Conservation (phyloP, 2,113 vertebrate genomes). For the Lucifuga dentata region DNA sequence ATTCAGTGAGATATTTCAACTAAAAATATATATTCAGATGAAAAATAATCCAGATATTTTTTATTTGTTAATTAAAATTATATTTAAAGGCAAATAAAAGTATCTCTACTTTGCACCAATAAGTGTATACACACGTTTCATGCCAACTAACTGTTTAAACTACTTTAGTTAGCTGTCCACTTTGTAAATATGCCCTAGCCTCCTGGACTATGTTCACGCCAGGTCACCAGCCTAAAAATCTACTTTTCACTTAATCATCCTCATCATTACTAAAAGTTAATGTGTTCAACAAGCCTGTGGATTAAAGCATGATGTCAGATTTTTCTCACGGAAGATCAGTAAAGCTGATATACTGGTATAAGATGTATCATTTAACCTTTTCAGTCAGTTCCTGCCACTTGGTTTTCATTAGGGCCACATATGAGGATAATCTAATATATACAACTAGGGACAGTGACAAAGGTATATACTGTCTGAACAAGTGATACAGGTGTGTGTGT, state of each 20-base stretch:
- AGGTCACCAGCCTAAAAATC: constrained; percentile 9
- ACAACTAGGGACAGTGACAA: constrained; percentile 55
- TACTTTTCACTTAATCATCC: constrained; percentile 56
- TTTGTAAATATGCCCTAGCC: not conserved
- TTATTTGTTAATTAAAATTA: not conserved
- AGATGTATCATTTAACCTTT: constrained; percentile 81
- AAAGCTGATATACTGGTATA: constrained; percentile 88
- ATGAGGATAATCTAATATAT: constrained; percentile 85
- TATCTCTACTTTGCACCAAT: too few species aligned
- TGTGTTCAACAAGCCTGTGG: constrained; percentile 67
- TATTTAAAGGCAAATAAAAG: not conserved
- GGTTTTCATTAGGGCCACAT: constrained; percentile 84
- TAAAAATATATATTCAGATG: not conserved
- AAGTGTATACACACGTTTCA: too few species aligned
- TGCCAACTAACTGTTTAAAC: not conserved
- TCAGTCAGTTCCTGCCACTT: constrained; percentile 82
- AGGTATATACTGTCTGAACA: constrained; percentile 50
- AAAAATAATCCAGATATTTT: too few species aligned
- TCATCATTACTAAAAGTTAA: constrained; percentile 60
- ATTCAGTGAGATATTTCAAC: too few species aligned
- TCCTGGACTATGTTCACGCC: not conserved
- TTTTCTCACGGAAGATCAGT: constrained; percentile 85
- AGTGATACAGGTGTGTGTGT: constrained; percentile 10
- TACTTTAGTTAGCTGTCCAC: not conserved
- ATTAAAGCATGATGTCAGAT: constrained; percentile 80